These are phyloP conservation scores for Otolemur garnettii DNA, from an alignment of 2,113 vertebrate genomes.

Conservation along the genomic window DNA sequence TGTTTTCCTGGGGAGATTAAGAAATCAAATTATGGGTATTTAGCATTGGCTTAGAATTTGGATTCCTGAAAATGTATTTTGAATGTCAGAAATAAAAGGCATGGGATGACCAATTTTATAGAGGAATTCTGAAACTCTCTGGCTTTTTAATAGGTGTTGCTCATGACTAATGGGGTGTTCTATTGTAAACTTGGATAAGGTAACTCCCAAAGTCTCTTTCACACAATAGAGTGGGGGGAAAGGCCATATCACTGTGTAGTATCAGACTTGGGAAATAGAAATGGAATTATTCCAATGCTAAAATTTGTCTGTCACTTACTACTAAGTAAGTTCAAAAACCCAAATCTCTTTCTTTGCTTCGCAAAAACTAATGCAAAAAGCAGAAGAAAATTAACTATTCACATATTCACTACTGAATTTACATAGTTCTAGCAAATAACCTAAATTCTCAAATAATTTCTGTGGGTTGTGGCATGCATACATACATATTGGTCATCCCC, in stretches of 20 bases:
- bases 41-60: not conserved
- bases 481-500: not conserved
- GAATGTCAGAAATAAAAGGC: conserved; percentile 58
- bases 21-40: not conserved
- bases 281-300: conserved; percentile 4
- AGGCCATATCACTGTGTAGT: not conserved
- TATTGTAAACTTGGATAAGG: conserved; percentile 40
- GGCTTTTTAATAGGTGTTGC: conserved; percentile 48
- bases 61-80: conserved; percentile 42
- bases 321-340: conserved; percentile 40
- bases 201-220: not conserved
- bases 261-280: conserved; percentile 61
- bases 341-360: conserved; percentile 35
- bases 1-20: not conserved
- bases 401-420: not conserved
- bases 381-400: conserved; percentile 49
- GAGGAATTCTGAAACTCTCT: conserved; percentile 56
- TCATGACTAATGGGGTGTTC: conserved; percentile 66
- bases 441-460: not conserved
- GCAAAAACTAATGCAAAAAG: conserved; percentile 33
- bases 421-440: not conserved
- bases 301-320: conserved; percentile 70
- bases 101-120: conserved; percentile 16
- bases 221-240: not conserved
- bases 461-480: not conserved